Base-by-base conservation (phyloP, 2,888 invertebrate species). In the Drosophila robusta region DNA sequence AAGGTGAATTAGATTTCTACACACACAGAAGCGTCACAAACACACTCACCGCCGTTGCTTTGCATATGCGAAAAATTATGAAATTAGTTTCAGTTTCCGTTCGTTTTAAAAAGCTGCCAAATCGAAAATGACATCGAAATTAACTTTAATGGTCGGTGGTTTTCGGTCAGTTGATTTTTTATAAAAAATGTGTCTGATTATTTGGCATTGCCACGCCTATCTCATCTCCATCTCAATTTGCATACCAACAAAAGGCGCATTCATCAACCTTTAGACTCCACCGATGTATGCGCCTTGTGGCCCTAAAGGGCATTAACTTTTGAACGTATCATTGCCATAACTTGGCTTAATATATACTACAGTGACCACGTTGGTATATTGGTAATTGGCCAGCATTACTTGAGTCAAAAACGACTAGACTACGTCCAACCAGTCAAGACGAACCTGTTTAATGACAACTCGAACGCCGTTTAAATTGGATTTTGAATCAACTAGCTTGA, bases 1-100 rank as follows among this genome's bases (percentile, higher is more conserved):
- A 87, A 87, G 87, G 81, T 75, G 85, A 82, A 87, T 82, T 87
- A 87, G 85, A 82, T 82, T 82, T 87, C 72, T 52, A 84, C 71
- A 74, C 67, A 80, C 58, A 68, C 63, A 51, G 49, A 42, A n/a
- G 41, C 46, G 66, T 45, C 52, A 70, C 51, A 62, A 34, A 65
- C 26, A 34, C 22, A 52, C 18, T 51, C 34, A 52, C 36, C 47
- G 51, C 36, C 22, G 54, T 44, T 39, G 47, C 36, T 71, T 74
- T 68, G 49, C 71, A 76, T 76, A 76, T 76, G 41, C 58, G 70
- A 65, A 77, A 79, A 83, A 75, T 87, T 77, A 84, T 82, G 81
- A 87, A 82, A 87, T 84, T 80, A 63, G 71, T 71, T 54, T 54
- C 74, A 61, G 77, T 70, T 64, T 47, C 70, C 47, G 50, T 36